These are phyloP conservation scores for Anabacerthia variegaticeps DNA, from an alignment of 2,797 vertebrate genomes.

Conservation along the genomic window DNA sequence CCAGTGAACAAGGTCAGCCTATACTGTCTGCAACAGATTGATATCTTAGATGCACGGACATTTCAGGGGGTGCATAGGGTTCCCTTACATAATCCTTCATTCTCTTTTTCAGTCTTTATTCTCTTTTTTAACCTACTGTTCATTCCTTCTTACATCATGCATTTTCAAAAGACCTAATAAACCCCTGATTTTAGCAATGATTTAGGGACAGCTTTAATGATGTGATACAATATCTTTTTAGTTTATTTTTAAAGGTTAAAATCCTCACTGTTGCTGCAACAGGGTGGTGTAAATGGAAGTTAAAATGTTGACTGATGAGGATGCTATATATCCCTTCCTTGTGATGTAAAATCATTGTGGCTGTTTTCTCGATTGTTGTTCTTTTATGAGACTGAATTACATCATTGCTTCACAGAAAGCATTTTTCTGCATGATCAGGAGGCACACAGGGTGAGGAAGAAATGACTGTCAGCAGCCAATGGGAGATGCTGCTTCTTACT, in stretches of 20 bases:
- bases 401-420: slow-evolving; percentile 26
- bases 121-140: not conserved
- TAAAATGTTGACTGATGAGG: not conserved
- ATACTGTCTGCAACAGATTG: not conserved
- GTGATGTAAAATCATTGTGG: not conserved
- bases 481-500: not conserved
- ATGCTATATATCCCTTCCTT: not conserved
- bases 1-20: slow-evolving; percentile 17
- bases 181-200: not conserved
- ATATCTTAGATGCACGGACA: not conserved
- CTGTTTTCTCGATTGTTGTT: slow-evolving; percentile 23
- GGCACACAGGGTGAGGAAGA: not conserved
- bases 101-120: not conserved
- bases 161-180: not conserved
- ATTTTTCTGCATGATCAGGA: slow-evolving; percentile 34
- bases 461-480: not conserved
- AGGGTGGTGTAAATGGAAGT: not conserved
- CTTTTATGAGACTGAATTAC: slow-evolving; percentile 30
- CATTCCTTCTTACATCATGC: not conserved
- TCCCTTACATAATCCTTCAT: not conserved
- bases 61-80: not conserved
- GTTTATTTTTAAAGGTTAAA: slow-evolving; percentile 15
- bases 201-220: not conserved
- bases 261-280: not conserved
- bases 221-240: not conserved